Evolutionary conservation across 2,113 vertebrate genomes (phyloP).

Genomic region (Heliornis fulica): DNA sequence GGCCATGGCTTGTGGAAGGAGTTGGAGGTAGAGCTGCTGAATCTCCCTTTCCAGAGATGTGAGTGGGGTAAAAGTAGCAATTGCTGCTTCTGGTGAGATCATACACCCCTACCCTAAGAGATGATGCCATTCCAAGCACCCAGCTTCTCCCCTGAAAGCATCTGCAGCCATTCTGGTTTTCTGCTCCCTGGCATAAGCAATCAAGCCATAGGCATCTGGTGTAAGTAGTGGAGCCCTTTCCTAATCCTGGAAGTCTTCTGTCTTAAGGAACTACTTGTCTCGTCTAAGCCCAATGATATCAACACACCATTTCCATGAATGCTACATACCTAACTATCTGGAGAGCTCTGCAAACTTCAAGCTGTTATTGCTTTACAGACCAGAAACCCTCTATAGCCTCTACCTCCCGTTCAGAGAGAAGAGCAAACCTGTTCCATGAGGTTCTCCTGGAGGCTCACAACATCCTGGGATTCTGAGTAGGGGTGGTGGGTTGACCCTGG

Average conservation of each 20-base stretch:
- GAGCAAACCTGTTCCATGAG: neutral
- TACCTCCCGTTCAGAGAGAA: neutral
- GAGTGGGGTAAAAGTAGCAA: fast-evolving
- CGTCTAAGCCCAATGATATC: neutral
- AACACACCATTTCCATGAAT: neutral
- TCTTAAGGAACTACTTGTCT: neutral
- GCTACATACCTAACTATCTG: neutral
- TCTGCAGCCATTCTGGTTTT: neutral
- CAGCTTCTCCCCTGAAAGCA: neutral
- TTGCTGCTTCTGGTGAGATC: neutral
- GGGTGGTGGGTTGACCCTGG: too few relatives aligned
- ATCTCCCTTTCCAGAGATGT: neutral
- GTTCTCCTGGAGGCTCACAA: neutral
- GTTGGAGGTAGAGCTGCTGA: neutral
- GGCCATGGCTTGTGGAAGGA: neutral
- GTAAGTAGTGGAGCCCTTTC: neutral
- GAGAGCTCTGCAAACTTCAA: neutral
- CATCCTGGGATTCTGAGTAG: neutral
- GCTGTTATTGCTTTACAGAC: neutral
- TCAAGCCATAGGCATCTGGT: neutral
- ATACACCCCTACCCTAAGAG: neutral
- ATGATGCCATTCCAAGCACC: neutral
- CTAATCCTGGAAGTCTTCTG: neutral
- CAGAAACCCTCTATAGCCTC: neutral
- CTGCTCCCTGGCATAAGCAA: neutral